Evolutionary conservation across 2,888 invertebrate genomes (phyloP).

Genomic region (Andricus quercusramuli): DNA sequence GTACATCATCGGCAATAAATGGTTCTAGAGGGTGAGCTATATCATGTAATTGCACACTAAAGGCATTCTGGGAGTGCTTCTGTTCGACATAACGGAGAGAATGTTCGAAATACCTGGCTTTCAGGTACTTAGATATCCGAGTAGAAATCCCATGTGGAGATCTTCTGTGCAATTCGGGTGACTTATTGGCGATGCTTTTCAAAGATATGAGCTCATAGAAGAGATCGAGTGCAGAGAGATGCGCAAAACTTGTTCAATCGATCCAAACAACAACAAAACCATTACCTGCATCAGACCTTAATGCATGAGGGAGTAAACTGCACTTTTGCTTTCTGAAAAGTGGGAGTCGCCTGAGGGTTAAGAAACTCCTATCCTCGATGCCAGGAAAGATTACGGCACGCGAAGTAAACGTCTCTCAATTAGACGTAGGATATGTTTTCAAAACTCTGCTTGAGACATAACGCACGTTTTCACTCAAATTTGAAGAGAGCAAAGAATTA

Average conservation of each 20-base stretch:
- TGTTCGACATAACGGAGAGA: constrained; percentile 31
- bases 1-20: constrained; percentile 10
- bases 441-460: background rate
- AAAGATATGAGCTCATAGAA: constrained; percentile 28
- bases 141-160: constrained; percentile 36
- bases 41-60: constrained; percentile 39
- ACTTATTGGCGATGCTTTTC: constrained; percentile 27
- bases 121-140: constrained; percentile 30
- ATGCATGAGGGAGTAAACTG: background rate
- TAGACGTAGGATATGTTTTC: background rate
- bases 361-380: background rate
- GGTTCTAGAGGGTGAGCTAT: constrained; percentile 20
- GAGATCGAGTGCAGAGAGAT: constrained; percentile 25
- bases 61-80: constrained; percentile 37
- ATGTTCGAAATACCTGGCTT: constrained; percentile 40
- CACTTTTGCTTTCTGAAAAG: background rate
- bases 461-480: background rate
- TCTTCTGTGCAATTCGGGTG: constrained; percentile 38
- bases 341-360: background rate
- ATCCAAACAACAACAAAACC: constrained; percentile 21
- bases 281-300: background rate
- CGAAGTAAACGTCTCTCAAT: background rate
- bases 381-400: background rate
- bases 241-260: background rate
- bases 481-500: constrained; percentile 1